Conservation (phyloP, 2,113 vertebrate species). For the Blennius ocellaris region DNA sequence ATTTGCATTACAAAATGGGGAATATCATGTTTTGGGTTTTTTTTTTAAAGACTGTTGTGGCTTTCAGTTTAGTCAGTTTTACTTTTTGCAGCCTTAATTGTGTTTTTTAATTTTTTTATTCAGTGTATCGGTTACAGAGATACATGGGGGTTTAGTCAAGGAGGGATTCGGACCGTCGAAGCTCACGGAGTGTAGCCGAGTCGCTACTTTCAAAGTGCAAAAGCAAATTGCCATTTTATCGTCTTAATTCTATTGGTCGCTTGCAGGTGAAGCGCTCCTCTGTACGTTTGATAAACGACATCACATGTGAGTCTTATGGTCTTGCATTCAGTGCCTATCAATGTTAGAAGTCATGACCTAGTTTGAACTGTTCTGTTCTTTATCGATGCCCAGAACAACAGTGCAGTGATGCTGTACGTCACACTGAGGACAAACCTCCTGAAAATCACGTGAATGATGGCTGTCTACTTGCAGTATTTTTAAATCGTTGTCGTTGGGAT, state of each 20-base stretch:
- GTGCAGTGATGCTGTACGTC: conserved; percentile 1
- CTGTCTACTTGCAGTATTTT: conserved; percentile 16
- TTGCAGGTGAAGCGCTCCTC: conserved; percentile 26
- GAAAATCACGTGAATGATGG: conserved; percentile 5
- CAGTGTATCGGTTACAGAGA: conserved; percentile 1
- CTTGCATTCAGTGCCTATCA: conserved; percentile 72
- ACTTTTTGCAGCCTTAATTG: conserved; percentile 27
- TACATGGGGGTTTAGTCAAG: background rate
- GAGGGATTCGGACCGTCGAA: background rate
- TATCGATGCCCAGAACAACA: conserved; percentile 30
- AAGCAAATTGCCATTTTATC: conserved; percentile 20
- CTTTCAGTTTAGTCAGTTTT: conserved; percentile 5
- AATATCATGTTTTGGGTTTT: conserved; percentile 5
- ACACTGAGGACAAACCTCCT: conserved; percentile 27
- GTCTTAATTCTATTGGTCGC: conserved; percentile 30
- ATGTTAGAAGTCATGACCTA: conserved; percentile 26
- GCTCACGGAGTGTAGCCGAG: background rate
- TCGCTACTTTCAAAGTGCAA: conserved; percentile 32
- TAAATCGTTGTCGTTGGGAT: background rate
- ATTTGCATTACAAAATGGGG: conserved; percentile 18
- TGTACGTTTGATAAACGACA: conserved; percentile 9
- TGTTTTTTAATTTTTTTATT: background rate
- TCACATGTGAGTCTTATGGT: conserved; percentile 20
- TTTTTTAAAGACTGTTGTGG: background rate
- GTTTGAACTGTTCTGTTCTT: conserved; percentile 41